phyloP scores from a whole-genome alignment of 37 sponge, comb jelly and placozoan species.

The Halisarca cf. caerulea region DNA sequence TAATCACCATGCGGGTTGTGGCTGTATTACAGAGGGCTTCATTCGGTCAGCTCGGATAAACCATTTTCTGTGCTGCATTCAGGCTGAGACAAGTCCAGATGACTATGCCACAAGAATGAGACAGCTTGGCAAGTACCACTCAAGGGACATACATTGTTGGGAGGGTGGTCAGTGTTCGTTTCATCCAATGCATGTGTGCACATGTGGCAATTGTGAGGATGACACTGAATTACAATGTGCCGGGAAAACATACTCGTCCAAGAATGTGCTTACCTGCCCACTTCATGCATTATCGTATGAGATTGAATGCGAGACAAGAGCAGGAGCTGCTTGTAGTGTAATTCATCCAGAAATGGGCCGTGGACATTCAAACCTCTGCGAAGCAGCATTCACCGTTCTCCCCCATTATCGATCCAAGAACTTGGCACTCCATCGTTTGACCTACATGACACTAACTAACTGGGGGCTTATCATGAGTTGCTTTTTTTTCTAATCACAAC shows the following conservation, averaged over 20 bases:
- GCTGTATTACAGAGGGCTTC: constrained; percentile 36
- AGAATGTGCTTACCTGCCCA: too few relatives aligned
- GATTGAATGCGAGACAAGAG: neutral
- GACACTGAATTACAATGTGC: too few relatives aligned
- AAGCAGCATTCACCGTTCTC: neutral
- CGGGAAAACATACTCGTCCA: too few relatives aligned
- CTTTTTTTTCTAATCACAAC: neutral
- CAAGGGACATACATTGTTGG: constrained; percentile 34
- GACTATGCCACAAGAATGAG: constrained; percentile 17
- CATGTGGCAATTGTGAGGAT: constrained; percentile 32
- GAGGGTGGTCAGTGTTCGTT: constrained; percentile 44
- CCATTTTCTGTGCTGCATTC: constrained; percentile 3
- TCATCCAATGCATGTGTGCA: constrained; percentile 13
- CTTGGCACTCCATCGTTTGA: neutral
- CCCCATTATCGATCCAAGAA: neutral
- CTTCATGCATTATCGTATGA: neutral
- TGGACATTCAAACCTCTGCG: constrained; percentile 2
- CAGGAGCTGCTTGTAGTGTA: neutral
- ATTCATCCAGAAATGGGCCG: neutral
- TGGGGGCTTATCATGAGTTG: constrained; percentile 22
- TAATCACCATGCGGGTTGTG: constrained; percentile 31
- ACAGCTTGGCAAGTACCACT: constrained; percentile 35
- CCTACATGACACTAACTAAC: constrained; percentile 5
- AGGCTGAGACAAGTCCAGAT: neutral
- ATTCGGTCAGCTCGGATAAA: constrained; percentile 5